Percentiles rank a stretch among this genome's conserved stretches.
Evolutionary conservation across 2,797 vertebrate genomes (phyloP).

Genomic region (Chloroceryle amazona): DNA sequence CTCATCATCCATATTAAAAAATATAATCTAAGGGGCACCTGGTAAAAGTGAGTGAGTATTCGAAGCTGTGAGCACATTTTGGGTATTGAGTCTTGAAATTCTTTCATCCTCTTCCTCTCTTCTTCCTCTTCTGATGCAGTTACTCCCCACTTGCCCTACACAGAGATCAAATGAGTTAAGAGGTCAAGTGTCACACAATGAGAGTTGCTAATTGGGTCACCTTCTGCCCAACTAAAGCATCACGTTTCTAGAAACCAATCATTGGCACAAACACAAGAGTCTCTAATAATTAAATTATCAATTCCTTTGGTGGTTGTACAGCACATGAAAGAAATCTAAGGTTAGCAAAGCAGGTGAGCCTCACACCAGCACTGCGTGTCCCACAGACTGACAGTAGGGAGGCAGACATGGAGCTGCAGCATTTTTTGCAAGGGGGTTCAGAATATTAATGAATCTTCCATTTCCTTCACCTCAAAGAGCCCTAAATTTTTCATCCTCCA

Average conservation of each 20-base stretch:
- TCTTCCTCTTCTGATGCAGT: constrained; percentile 91
- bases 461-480: not conserved
- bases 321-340: not conserved
- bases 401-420: not conserved
- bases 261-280: not conserved
- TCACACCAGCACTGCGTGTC: not conserved
- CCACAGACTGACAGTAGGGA: not conserved
- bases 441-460: not conserved
- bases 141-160: constrained; percentile 94
- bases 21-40: constrained; percentile 81
- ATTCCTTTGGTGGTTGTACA: not conserved
- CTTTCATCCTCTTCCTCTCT: constrained; percentile 89
- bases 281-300: not conserved
- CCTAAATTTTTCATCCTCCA: not conserved
- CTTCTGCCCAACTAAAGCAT: not conserved
- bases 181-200: not conserved
- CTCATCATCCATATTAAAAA: not conserved
- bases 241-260: not conserved
- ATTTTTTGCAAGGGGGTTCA: not conserved
- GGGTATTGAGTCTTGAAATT: constrained; percentile 93
- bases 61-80: constrained; percentile 95
- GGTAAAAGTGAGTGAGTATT: constrained; percentile 96
- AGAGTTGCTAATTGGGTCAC: not conserved
- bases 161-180: not conserved
- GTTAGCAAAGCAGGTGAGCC: not conserved